Conservation (phyloP, 1,140 invertebrate species). For the Pogonus chalceus region DNA sequence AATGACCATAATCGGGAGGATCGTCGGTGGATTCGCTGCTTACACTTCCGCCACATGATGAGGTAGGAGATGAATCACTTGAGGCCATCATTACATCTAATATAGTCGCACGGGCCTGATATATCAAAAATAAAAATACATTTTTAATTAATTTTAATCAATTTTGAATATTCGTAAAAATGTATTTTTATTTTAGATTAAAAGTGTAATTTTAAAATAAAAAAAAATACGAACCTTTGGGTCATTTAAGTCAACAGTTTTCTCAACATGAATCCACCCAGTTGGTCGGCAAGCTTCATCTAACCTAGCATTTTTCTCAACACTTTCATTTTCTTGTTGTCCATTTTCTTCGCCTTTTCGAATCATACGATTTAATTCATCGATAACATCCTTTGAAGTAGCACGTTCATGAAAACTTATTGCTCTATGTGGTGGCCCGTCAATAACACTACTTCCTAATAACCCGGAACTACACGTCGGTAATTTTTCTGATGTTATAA, state of each 20-base stretch:
- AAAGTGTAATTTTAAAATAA: constrained; percentile 10
- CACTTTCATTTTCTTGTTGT: constrained; percentile 23
- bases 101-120: constrained; percentile 58
- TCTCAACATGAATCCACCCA: constrained; percentile 67
- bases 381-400: constrained; percentile 65
- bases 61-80: constrained; percentile 54
- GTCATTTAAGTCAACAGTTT: constrained; percentile 64
- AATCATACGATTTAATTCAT: constrained; percentile 64
- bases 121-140: constrained; percentile 1
- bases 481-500: constrained; percentile 29
- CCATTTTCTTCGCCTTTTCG: constrained; percentile 41
- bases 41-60: constrained; percentile 52
- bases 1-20: constrained; percentile 53
- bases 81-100: constrained; percentile 66
- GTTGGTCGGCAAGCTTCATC: constrained; percentile 57
- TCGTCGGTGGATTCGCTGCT: constrained; percentile 49
- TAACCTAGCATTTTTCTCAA: constrained; percentile 36
- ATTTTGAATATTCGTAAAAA: constrained; percentile 7
- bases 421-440: constrained; percentile 36
- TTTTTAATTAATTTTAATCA: too few species aligned
- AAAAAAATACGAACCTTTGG: constrained; percentile 52
- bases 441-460: constrained; percentile 34
- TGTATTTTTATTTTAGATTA: constrained; percentile 2
- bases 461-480: constrained; percentile 25
- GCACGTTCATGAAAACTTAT: constrained; percentile 59